Percentiles rank a stretch among this genome's conserved stretches.
Conservation (phyloP, 2,113 vertebrate genomes). For the Pardalotus punctatus region DNA sequence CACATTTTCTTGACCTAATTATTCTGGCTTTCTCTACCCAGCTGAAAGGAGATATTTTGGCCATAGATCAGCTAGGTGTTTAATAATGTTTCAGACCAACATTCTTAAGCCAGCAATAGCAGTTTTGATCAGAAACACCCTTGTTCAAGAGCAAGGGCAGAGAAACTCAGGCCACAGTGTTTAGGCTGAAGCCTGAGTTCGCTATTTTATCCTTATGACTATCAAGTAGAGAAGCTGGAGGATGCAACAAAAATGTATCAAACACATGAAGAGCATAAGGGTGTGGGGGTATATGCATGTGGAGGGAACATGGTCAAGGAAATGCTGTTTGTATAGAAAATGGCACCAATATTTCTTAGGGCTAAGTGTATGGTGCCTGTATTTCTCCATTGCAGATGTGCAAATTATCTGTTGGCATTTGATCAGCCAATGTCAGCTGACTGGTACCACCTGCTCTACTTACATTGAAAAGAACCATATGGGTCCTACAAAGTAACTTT, state of each 20-base stretch:
- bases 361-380: not conserved
- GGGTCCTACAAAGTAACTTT: not conserved
- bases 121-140: not conserved
- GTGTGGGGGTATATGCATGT: rapidly evolving
- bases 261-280: not conserved
- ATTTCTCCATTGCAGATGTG: not conserved
- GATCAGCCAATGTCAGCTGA: not conserved
- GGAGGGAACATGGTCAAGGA: not conserved
- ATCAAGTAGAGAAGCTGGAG: not conserved
- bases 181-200: not conserved
- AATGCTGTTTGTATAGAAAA: not conserved
- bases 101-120: not conserved
- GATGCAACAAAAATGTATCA: not conserved
- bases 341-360: not conserved
- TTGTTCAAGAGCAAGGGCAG: not conserved
- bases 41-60: not conserved
- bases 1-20: not conserved
- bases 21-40: not conserved
- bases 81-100: not conserved
- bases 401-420: not conserved
- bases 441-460: not conserved
- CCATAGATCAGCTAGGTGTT: not conserved
- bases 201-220: not conserved
- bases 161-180: not conserved
- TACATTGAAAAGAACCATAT: not conserved